phyloP scores from a whole-genome alignment of 2,797 vertebrate species.

The Hyperoplus immaculatus region DNA sequence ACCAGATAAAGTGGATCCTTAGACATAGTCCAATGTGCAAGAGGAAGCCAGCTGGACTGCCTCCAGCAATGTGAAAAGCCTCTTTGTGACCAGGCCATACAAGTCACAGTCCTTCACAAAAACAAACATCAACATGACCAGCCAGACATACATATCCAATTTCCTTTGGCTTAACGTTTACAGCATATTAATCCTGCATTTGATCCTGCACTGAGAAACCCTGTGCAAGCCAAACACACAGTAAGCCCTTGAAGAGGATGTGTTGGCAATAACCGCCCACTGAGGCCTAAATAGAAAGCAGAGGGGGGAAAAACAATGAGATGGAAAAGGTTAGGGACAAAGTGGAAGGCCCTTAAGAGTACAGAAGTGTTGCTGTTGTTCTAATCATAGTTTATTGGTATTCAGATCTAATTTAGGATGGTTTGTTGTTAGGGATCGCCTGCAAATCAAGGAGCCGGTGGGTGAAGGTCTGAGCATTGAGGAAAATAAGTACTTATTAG shows the following conservation, averaged over 20 bases:
- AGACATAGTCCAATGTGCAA: slow-evolving; percentile 69
- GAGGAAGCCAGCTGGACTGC: slow-evolving; percentile 75
- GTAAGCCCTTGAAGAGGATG: slow-evolving; percentile 64
- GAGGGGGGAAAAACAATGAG: slow-evolving; percentile 28
- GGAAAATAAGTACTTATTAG: not conserved
- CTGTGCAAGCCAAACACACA: slow-evolving; percentile 67
- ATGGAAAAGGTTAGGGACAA: slow-evolving; percentile 39
- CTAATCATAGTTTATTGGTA: slow-evolving; percentile 46
- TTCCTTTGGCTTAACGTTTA: slow-evolving; percentile 74
- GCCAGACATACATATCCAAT: slow-evolving; percentile 76
- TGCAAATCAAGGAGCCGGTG: slow-evolving; percentile 15
- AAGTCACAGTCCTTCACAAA: slow-evolving; percentile 70
- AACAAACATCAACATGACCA: slow-evolving; percentile 73
- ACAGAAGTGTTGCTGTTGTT: slow-evolving; percentile 44
- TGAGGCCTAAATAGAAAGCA: slow-evolving; percentile 60
- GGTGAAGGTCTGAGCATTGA: not conserved
- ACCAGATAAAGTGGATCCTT: slow-evolving; percentile 74
- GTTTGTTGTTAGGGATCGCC: slow-evolving; percentile 38
- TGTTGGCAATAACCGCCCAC: slow-evolving; percentile 64
- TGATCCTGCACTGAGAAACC: slow-evolving; percentile 68
- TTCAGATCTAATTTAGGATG: slow-evolving; percentile 41
- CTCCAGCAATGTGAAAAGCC: slow-evolving; percentile 68
- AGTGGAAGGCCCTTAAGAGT: slow-evolving; percentile 28
- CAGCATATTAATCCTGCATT: slow-evolving; percentile 78
- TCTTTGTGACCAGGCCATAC: slow-evolving; percentile 66